phyloP scores from a whole-genome alignment of 2,113 vertebrate species.

The Mus spicilegus region DNA sequence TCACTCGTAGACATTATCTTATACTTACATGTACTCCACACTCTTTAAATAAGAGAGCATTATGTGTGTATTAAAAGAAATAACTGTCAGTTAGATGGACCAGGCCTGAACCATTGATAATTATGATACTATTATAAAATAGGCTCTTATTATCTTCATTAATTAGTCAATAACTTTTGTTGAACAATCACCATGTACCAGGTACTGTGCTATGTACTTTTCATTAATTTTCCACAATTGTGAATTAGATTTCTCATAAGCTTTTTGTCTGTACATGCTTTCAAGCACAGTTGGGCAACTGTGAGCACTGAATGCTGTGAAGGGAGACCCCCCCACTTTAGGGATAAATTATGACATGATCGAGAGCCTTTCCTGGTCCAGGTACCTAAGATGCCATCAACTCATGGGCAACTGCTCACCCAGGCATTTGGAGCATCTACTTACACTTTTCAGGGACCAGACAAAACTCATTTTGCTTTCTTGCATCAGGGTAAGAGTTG shows the following conservation, averaged over 20 bases:
- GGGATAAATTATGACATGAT: neutral
- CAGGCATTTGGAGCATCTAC: neutral
- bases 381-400: neutral
- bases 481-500: neutral
- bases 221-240: neutral
- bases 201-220: neutral
- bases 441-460: neutral
- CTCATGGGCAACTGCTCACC: neutral
- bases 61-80: constrained; percentile 35
- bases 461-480: neutral
- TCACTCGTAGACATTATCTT: neutral
- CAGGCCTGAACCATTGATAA: neutral
- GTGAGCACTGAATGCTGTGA: neutral
- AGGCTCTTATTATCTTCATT: neutral
- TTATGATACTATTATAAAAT: neutral
- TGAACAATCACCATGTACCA: neutral
- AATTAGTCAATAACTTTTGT: neutral
- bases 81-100: neutral
- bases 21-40: neutral
- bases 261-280: neutral
- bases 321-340: neutral
- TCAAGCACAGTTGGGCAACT: neutral
- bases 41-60: neutral
- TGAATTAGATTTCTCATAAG: neutral
- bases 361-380: neutral